Conservation (phyloP, 2,797 vertebrate genomes). For the Loris lydekkerianus region DNA sequence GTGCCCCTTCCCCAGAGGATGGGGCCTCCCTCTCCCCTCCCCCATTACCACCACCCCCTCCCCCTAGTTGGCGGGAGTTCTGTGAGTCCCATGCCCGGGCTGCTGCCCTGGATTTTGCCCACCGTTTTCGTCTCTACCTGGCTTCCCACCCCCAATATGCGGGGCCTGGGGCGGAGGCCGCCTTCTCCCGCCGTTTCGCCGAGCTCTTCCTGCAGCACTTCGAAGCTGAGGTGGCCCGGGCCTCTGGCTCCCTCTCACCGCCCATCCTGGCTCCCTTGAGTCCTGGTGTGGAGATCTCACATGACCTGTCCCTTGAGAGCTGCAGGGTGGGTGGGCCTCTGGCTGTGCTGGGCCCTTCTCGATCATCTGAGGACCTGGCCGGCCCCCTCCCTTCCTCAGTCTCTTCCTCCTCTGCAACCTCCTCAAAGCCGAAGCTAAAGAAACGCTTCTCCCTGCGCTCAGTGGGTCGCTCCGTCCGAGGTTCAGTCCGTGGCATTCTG, state of each 20-base stretch:
- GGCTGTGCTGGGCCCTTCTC: conserved; percentile 87
- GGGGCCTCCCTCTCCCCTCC: conserved; percentile 81
- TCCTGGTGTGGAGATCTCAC: conserved; percentile 78
- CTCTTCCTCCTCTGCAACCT: conserved; percentile 80
- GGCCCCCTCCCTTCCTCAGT: conserved; percentile 82
- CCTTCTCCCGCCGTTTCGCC: conserved; percentile 94
- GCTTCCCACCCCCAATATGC: conserved; percentile 94
- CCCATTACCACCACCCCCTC: conserved; percentile 88
- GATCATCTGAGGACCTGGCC: conserved; percentile 88
- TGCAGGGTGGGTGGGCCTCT: conserved; percentile 85
- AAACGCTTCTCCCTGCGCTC: conserved; percentile 95
- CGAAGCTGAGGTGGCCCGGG: conserved; percentile 92
- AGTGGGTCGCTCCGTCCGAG: conserved; percentile 94
- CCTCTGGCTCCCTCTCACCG: conserved; percentile 83
- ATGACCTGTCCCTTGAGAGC: conserved; percentile 84
- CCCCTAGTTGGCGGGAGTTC: conserved; percentile 96
- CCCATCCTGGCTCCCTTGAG: conserved; percentile 85
- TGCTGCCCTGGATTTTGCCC: conserved; percentile 94
- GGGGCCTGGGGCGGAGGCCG: conserved; percentile 90
- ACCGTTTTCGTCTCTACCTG: conserved; percentile 93
- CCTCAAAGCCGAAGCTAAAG: conserved; percentile 93
- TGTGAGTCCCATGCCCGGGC: conserved; percentile 95
- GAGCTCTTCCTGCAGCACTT: conserved; percentile 95
- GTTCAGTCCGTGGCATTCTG: conserved; percentile 94
- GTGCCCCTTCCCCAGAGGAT: conserved; percentile 82